phyloP scores from a whole-genome alignment of 2,113 vertebrate species.

The Terrapene triunguis region DNA sequence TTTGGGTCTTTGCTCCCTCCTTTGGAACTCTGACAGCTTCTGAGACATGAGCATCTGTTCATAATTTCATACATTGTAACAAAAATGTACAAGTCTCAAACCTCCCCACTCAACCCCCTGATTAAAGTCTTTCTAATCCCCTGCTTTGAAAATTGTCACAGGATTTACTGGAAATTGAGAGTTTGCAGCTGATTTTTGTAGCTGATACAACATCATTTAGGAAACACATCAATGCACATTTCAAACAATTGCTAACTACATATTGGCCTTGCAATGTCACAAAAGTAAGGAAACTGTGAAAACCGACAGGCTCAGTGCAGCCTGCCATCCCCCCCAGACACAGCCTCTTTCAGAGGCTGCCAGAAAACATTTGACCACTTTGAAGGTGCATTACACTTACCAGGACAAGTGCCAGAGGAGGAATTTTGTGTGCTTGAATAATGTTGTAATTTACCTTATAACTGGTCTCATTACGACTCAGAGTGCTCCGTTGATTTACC shows the following conservation, averaged over 20 bases:
- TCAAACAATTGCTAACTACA: background rate
- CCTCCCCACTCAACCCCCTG: slow-evolving; percentile 2
- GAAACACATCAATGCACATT: background rate
- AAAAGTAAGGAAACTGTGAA: background rate
- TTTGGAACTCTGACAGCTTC: slow-evolving; percentile 35
- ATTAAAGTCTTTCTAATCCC: slow-evolving; percentile 48
- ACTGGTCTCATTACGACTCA: background rate
- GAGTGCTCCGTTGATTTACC: slow-evolving; percentile 69
- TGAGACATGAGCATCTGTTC: slow-evolving; percentile 54
- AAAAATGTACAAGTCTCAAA: slow-evolving; percentile 40
- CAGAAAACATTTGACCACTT: slow-evolving; percentile 47
- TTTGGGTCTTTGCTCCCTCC: background rate
- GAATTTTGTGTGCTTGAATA: slow-evolving; percentile 70
- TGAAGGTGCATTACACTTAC: slow-evolving; percentile 42
- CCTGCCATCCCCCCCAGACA: background rate
- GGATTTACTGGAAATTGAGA: slow-evolving; percentile 25
- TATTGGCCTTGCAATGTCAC: background rate
- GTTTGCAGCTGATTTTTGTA: background rate
- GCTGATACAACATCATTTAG: rapidly evolving
- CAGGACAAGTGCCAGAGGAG: slow-evolving; percentile 58
- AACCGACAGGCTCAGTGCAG: background rate
- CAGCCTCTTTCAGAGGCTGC: slow-evolving; percentile 29
- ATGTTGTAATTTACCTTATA: slow-evolving; percentile 71
- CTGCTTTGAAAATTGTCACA: slow-evolving; percentile 40
- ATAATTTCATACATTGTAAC: slow-evolving; percentile 49